phyloP scores from a whole-genome alignment of 2,888 invertebrate genomes.

The Sinhomidia bicolor region DNA sequence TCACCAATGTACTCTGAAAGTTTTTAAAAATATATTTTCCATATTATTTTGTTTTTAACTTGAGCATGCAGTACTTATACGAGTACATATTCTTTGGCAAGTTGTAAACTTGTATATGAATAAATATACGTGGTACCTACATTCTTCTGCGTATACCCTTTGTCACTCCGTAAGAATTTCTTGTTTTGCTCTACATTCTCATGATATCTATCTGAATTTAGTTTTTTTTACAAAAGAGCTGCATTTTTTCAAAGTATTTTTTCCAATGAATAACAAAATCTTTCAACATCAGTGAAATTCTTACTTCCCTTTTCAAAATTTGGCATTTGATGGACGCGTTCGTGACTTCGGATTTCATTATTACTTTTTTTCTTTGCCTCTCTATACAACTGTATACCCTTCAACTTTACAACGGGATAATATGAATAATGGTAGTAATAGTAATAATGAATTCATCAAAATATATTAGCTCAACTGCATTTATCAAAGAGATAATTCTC shows the following conservation, averaged over 20 bases:
- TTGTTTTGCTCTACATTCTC: slow-evolving; percentile 61
- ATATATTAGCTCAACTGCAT: slow-evolving; percentile 17
- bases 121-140: background rate
- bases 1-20: background rate
- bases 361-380: too few relatives aligned
- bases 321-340: slow-evolving; percentile 63
- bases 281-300: slow-evolving; percentile 30
- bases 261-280: slow-evolving; percentile 29
- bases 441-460: slow-evolving; percentile 42
- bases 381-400: too few relatives aligned
- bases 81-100: background rate
- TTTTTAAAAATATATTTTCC: slow-evolving; percentile 4
- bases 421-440: background rate
- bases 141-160: slow-evolving; percentile 40
- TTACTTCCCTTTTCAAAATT: slow-evolving; percentile 64
- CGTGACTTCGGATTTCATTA: slow-evolving; percentile 64
- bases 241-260: slow-evolving; percentile 24
- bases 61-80: too few relatives aligned
- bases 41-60: slow-evolving; percentile 10
- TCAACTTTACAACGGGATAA: slow-evolving; percentile 14
- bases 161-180: slow-evolving; percentile 38
- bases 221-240: slow-evolving; percentile 9
- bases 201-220: slow-evolving; percentile 49
- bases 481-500: background rate
- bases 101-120: background rate